These are phyloP conservation scores for Catharus bicknelli DNA, from an alignment of 2,113 vertebrate genomes.

Conservation along the genomic window DNA sequence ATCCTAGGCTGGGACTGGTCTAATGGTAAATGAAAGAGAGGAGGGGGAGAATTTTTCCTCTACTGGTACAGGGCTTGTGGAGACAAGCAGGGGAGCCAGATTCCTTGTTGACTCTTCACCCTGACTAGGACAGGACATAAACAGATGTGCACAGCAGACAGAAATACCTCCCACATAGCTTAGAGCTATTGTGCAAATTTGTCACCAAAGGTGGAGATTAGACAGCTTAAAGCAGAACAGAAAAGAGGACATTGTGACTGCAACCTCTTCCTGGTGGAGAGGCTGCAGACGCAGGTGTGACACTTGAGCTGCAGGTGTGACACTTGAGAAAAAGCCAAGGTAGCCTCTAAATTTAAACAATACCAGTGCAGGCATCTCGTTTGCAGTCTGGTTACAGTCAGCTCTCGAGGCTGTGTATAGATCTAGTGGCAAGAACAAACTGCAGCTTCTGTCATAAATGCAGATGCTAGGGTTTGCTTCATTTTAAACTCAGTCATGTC, in stretches of 20 bases:
- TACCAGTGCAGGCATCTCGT: not conserved
- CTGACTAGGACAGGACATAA: accelerated
- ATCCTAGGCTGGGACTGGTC: not conserved
- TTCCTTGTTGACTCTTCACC: not conserved
- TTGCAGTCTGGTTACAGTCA: slow-evolving; percentile 12
- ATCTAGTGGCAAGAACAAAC: slow-evolving; percentile 35
- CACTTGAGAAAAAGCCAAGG: not conserved
- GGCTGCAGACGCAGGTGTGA: not conserved
- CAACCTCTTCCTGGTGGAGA: not conserved
- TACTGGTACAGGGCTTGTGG: not conserved
- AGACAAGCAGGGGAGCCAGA: not conserved
- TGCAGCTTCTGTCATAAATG: slow-evolving; percentile 49
- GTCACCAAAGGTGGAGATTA: not conserved
- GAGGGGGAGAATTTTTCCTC: not conserved
- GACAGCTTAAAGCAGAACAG: not conserved
- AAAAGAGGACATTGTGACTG: not conserved
- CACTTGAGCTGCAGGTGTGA: not conserved
- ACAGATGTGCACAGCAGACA: not conserved
- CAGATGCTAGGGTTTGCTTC: slow-evolving; percentile 35
- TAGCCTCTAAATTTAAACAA: not conserved
- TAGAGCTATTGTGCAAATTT: not conserved
- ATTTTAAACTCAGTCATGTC: slow-evolving; percentile 55
- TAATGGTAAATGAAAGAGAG: not conserved
- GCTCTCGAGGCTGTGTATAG: not conserved
- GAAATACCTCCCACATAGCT: not conserved